These are phyloP conservation scores for Opisthocomus hoazin DNA, from an alignment of 2,113 vertebrate species.

Conservation along the genomic window DNA sequence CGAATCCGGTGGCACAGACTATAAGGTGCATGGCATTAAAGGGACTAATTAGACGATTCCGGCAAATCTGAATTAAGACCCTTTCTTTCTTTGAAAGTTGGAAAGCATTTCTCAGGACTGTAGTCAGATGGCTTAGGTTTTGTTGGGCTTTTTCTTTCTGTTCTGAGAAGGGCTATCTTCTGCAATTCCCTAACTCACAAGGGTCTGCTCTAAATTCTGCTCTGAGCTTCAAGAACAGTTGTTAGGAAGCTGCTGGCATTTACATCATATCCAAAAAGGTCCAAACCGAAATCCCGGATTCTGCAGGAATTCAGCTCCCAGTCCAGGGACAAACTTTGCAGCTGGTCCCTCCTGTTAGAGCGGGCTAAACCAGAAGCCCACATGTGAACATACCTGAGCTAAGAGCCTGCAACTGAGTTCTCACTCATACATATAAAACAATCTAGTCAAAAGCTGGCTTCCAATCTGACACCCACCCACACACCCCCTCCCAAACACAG, in stretches of 20 bases:
- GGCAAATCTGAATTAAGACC: slow-evolving; percentile 50
- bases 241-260: slow-evolving; percentile 49
- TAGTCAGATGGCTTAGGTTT: slow-evolving; percentile 29
- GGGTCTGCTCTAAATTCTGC: slow-evolving; percentile 12
- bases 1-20: slow-evolving; percentile 40
- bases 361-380: background rate
- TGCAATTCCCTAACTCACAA: slow-evolving; percentile 16
- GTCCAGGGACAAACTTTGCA: slow-evolving; percentile 29
- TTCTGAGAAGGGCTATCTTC: slow-evolving; percentile 27
- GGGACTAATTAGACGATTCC: slow-evolving; percentile 57
- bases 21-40: slow-evolving; percentile 45
- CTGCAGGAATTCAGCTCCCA: slow-evolving; percentile 22
- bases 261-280: slow-evolving; percentile 17
- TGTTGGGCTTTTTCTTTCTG: background rate
- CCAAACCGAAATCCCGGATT: slow-evolving; percentile 21
- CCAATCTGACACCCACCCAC: background rate
- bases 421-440: background rate
- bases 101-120: slow-evolving; percentile 40
- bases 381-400: slow-evolving; percentile 27
- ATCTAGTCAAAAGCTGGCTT: background rate
- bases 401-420: slow-evolving; percentile 32
- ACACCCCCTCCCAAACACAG: background rate
- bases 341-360: slow-evolving; percentile 24
- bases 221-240: slow-evolving; percentile 28
- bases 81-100: slow-evolving; percentile 43